phyloP scores from a whole-genome alignment of 2,797 vertebrate genomes.

The Lates japonicus region DNA sequence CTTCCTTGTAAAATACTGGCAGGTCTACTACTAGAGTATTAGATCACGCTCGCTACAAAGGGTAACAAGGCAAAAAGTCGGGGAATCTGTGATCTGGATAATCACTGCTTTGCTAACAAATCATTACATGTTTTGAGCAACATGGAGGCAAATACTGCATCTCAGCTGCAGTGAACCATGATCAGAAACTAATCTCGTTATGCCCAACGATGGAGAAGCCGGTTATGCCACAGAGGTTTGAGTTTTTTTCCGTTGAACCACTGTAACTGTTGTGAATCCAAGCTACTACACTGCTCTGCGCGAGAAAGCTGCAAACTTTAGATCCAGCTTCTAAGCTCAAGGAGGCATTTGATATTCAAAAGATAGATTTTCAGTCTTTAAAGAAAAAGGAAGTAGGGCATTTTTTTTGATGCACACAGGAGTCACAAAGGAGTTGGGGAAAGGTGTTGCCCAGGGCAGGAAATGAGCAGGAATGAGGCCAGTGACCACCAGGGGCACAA shows the following conservation, averaged over 20 bases:
- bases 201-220: neutral
- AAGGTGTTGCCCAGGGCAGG: conserved; percentile 67
- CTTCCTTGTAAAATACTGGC: neutral
- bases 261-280: neutral
- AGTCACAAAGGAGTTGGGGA: conserved; percentile 29
- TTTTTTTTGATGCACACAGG: conserved; percentile 26
- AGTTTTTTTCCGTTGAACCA: neutral
- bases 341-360: neutral
- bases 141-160: neutral
- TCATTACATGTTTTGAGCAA: neutral
- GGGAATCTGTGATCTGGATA: neutral
- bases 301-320: neutral
- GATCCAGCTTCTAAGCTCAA: neutral
- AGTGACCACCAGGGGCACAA: conserved; percentile 61
- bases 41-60: neutral
- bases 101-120: neutral
- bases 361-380: neutral
- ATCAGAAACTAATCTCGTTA: too few relatives aligned
- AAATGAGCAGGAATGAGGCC: conserved; percentile 74
- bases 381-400: neutral
- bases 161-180: too few relatives aligned
- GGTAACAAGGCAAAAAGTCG: neutral
- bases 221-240: too few relatives aligned
- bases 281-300: neutral
- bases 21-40: too few relatives aligned